Conservation (phyloP, 2,797 vertebrate species). For the Enteromius argenteus region DNA sequence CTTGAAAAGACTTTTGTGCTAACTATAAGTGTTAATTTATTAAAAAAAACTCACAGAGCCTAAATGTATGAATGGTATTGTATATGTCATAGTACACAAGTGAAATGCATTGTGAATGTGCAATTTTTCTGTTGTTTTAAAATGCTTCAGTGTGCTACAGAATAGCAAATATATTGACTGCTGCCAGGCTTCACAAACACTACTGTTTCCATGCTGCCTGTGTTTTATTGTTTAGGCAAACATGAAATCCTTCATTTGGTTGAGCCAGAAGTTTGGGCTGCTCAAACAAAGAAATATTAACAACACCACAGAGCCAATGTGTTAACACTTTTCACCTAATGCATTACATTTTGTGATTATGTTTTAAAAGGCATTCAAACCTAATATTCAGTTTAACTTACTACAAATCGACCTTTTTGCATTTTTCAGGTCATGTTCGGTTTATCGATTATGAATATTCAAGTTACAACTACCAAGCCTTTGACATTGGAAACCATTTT, state of each 20-base stretch:
- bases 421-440: conserved; percentile 82
- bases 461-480: conserved; percentile 97
- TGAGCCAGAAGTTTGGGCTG: background rate
- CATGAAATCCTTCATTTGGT: background rate
- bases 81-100: background rate
- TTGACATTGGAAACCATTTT: conserved; percentile 98
- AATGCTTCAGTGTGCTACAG: background rate
- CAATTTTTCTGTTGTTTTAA: background rate
- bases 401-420: background rate
- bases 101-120: background rate
- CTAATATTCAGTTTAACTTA: conserved; percentile 12
- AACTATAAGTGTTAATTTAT: background rate
- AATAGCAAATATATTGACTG: background rate
- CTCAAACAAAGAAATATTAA: conserved; percentile 8
- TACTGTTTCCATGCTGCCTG: background rate
- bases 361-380: background rate
- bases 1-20: background rate
- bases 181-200: background rate
- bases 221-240: conserved; percentile 14
- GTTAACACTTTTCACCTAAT: background rate
- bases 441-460: conserved; percentile 98
- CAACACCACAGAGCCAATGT: background rate
- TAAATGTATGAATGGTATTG: background rate
- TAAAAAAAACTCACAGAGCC: background rate
- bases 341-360: background rate